Conservation (phyloP, 2,888 invertebrate genomes). For the Cosmorhoe ocellata region DNA sequence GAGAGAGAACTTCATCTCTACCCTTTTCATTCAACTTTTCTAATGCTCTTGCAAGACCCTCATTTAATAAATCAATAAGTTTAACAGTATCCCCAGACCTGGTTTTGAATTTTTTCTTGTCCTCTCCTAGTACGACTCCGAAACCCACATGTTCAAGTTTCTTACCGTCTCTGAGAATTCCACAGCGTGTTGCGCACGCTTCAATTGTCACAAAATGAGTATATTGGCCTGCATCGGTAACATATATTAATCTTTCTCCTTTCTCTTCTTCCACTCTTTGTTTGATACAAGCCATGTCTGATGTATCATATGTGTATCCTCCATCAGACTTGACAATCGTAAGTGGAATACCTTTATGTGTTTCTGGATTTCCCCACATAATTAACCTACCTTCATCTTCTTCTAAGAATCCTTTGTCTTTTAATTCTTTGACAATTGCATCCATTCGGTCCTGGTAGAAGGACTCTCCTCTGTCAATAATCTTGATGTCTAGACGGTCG, state of each 20-base stretch:
- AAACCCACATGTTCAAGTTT: constrained; percentile 96
- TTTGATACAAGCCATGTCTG: constrained; percentile 96
- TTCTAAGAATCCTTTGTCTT: constrained; percentile 86
- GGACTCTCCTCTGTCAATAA: constrained; percentile 96
- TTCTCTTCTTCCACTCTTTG: constrained; percentile 93
- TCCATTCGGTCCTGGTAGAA: constrained; percentile 98
- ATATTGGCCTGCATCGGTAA: constrained; percentile 96
- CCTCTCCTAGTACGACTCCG: constrained; percentile 98
- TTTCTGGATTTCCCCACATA: constrained; percentile 88
- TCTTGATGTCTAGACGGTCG: constrained; percentile 88
- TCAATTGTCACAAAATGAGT: constrained; percentile 88
- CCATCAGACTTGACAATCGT: constrained; percentile 99
- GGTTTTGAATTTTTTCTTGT: constrained; percentile 99
- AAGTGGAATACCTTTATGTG: constrained; percentile 89
- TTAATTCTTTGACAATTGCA: constrained; percentile 87
- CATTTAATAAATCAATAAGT: constrained; percentile 93
- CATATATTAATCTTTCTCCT: constrained; percentile 94
- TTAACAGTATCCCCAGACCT: constrained; percentile 97
- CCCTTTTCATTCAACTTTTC: constrained; percentile 94
- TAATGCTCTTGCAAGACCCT: constrained; percentile 91
- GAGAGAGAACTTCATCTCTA: constrained; percentile 90
- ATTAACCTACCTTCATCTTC: constrained; percentile 92
- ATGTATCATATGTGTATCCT: constrained; percentile 98
- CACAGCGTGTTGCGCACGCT: constrained; percentile 89
- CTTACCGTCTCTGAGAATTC: constrained; percentile 84